A percentile compares a stretch with the other conserved stretches of the same genome.
phyloP scores from a whole-genome alignment of 2,113 vertebrate species.

The Protobothrops flavoviridis region DNA sequence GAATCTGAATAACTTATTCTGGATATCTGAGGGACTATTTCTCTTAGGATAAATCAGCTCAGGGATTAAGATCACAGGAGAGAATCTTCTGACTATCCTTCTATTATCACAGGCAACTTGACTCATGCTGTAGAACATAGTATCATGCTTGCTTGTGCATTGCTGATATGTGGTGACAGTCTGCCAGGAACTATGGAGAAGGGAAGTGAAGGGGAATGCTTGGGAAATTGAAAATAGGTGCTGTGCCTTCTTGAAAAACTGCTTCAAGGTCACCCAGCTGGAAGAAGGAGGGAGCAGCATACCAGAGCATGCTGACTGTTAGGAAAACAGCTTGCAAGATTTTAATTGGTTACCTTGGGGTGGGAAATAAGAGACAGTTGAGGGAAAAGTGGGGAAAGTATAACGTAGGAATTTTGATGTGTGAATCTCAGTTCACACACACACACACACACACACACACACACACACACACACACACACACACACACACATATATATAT shows the following conservation, averaged over 20 bases:
- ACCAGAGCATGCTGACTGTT: neutral
- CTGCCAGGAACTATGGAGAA: neutral
- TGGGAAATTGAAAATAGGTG: neutral
- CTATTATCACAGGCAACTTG: neutral
- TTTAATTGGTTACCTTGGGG: neutral
- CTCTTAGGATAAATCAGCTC: neutral
- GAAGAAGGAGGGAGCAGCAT: neutral
- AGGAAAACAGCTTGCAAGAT: neutral
- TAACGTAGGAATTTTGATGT: neutral
- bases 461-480: no score
- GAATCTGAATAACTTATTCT: neutral
- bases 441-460: no score
- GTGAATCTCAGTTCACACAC: neutral
- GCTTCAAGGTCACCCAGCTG: neutral
- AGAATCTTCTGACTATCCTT: neutral
- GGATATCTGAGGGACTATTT: neutral
- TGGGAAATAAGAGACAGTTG: neutral
- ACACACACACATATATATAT: no score
- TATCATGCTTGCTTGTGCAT: neutral
- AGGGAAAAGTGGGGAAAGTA: neutral
- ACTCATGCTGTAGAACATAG: neutral
- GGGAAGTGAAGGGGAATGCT: neutral
- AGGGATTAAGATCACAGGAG: neutral
- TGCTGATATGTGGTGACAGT: neutral
- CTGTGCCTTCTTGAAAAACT: neutral